These are phyloP conservation scores for Helostoma temminkii DNA, from an alignment of 2,797 vertebrate species.

Conservation along the genomic window DNA sequence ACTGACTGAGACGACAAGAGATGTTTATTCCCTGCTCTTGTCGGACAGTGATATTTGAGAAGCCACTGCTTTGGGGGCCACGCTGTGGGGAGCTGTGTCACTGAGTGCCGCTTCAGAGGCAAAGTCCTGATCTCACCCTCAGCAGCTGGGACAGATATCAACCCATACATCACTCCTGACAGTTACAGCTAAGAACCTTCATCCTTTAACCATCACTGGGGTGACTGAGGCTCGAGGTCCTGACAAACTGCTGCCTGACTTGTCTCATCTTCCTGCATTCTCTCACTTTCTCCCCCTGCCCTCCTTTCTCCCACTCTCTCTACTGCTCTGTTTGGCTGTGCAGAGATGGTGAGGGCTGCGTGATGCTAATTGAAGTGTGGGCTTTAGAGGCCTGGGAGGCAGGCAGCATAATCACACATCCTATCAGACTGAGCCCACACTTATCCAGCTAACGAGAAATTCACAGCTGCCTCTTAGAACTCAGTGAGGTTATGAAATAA, in stretches of 20 bases:
- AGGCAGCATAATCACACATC: constrained; percentile 73
- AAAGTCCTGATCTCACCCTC: constrained; percentile 67
- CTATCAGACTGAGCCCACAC: constrained; percentile 67
- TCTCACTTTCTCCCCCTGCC: constrained; percentile 55
- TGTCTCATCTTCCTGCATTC: constrained; percentile 59
- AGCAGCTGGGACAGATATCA: constrained; percentile 74
- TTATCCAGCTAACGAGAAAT: constrained; percentile 73
- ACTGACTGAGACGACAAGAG: constrained; percentile 27
- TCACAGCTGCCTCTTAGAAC: constrained; percentile 69
- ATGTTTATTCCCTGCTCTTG: constrained; percentile 41
- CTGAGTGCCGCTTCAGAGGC: constrained; percentile 63
- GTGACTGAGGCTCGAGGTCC: constrained; percentile 71
- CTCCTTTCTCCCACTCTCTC: constrained; percentile 50
- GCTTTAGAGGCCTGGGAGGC: constrained; percentile 65
- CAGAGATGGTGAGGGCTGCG: constrained; percentile 52
- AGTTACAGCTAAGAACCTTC: constrained; percentile 77
- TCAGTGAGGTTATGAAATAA: constrained; percentile 69
- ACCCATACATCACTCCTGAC: constrained; percentile 81
- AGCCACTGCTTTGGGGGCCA: constrained; percentile 16
- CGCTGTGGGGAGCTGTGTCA: constrained; percentile 58
- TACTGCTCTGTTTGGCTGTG: constrained; percentile 36
- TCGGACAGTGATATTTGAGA: constrained; percentile 60
- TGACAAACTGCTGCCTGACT: constrained; percentile 76
- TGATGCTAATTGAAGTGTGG: constrained; percentile 77
- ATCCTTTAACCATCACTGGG: constrained; percentile 75